Conservation (phyloP, 1,140 invertebrate species). For the Bombus terrestris region DNA sequence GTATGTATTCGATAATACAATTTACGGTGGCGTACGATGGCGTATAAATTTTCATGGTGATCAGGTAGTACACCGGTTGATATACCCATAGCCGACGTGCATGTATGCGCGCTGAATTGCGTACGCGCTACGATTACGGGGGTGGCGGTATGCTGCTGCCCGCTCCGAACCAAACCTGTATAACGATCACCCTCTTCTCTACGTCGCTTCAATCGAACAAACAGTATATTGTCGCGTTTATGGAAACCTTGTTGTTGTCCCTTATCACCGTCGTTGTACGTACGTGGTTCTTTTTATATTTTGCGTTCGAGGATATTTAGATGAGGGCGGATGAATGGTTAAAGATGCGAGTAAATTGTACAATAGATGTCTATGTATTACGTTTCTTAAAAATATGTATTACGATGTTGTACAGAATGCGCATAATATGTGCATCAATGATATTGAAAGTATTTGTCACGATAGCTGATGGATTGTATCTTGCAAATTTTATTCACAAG, state of each 20-base stretch:
- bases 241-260: background rate
- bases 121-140: constrained; percentile 47
- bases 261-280: too few species aligned
- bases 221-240: constrained; percentile 56
- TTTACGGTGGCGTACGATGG: constrained; percentile 77
- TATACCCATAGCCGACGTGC: constrained; percentile 67
- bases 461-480: too few species aligned
- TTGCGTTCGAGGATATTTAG: too few species aligned
- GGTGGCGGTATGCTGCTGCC: constrained; percentile 31
- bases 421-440: too few species aligned
- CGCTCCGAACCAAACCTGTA: background rate
- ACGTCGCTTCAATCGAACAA: constrained; percentile 75
- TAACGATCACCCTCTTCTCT: constrained; percentile 50
- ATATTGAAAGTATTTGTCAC: too few species aligned
- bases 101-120: constrained; percentile 71
- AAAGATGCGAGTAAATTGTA: too few species aligned
- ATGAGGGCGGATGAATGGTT: too few species aligned
- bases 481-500: too few species aligned
- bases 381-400: too few species aligned
- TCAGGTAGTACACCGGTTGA: constrained; percentile 76
- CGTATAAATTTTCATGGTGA: constrained; percentile 82
- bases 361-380: too few species aligned
- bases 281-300: too few species aligned
- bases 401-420: too few species aligned
- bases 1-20: constrained; percentile 80